Base-by-base conservation (phyloP, 64 coral and sea anemone species). In the Stichodactyla mertensii region DNA sequence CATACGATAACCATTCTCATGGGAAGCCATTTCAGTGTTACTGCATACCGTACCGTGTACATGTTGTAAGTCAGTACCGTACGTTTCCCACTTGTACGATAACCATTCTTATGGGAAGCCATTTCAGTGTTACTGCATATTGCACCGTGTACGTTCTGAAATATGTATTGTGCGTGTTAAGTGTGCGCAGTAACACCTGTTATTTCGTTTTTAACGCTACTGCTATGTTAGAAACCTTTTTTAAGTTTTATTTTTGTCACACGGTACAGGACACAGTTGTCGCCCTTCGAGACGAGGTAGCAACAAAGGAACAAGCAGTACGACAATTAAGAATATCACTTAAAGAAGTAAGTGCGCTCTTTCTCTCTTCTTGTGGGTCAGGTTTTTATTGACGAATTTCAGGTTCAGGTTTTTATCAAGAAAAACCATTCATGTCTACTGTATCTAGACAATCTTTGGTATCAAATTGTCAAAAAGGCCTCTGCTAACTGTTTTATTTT, bases 301-400 rank as follows among this genome's bases (percentile, higher is more conserved):
- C 74, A 22, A 56, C 66, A 12, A 92, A 92, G 64, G 93, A 92
- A 0, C 84, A 88, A 20, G 57, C 87, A 80, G 57, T 95, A 6
- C 87, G 89, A 11, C 87, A 95, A 86, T 79, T 95, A 16, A 89
- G 85, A 64, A 95, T 92, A 54, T 88, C 90, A 45, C 77, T 95
- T 3, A 95, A 95, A 77, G 87, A 92, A 61, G 90, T 95, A 71
- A 74, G 24, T 6, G 5, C 19, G 23, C 62, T n/a, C 62, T 66
- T n/a, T 66, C 62, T 66, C 19, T 15, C 59, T 61, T 0, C 18
- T 15, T 66, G 62, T 15, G 19, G 22, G 9, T 22, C 22, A n/a
- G 5, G 62, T n/a, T n/a, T 22, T 66, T n/a, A 5, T n/a, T 13
- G 7, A 66, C 9, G 9, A 7, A 6, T n/a, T 59, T 59, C 4